A percentile compares a stretch with the other conserved stretches of the same genome.
Conservation (phyloP, 2,888 invertebrate species). For the Masnerella sp. region DNA sequence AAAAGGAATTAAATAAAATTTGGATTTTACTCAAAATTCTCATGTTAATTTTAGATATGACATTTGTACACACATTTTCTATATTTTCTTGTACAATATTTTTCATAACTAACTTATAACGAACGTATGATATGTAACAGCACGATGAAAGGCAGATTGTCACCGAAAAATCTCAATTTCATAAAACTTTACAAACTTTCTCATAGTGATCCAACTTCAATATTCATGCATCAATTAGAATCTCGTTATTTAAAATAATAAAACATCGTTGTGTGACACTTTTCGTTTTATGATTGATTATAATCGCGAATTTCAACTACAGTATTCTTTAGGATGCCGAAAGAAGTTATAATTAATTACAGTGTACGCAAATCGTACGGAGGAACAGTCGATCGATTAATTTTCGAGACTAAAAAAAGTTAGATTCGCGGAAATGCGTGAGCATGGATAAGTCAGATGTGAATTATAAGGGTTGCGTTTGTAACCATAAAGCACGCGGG, state of each 20-base stretch:
- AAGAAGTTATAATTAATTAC: constrained; percentile 53
- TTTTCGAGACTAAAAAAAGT: constrained; percentile 21
- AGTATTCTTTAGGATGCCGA: constrained; percentile 37
- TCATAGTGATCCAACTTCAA: constrained; percentile 53
- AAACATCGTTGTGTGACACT: constrained; percentile 53
- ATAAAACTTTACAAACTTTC: constrained; percentile 55
- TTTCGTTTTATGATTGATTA: constrained; percentile 57
- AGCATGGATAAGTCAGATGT: constrained; percentile 6
- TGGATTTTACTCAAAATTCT: too few relatives aligned
- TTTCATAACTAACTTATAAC: too few relatives aligned
- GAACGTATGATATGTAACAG: constrained; percentile 39
- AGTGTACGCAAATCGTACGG: constrained; percentile 26
- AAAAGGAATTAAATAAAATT: too few relatives aligned
- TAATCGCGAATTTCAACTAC: constrained; percentile 50
- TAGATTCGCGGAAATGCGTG: constrained; percentile 16
- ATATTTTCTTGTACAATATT: too few relatives aligned
- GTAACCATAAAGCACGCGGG: constrained; percentile 59
- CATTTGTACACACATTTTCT: too few relatives aligned
- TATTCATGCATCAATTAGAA: constrained; percentile 61
- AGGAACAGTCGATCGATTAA: constrained; percentile 48
- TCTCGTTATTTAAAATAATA: constrained; percentile 54
- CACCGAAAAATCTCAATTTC: constrained; percentile 46
- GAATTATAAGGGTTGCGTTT: constrained; percentile 55
- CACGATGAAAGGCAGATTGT: constrained; percentile 11
- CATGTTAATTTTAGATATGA: too few relatives aligned